Evolutionary conservation across 2,113 vertebrate genomes (phyloP).

Genomic region (Gallinago paraguaiae): DNA sequence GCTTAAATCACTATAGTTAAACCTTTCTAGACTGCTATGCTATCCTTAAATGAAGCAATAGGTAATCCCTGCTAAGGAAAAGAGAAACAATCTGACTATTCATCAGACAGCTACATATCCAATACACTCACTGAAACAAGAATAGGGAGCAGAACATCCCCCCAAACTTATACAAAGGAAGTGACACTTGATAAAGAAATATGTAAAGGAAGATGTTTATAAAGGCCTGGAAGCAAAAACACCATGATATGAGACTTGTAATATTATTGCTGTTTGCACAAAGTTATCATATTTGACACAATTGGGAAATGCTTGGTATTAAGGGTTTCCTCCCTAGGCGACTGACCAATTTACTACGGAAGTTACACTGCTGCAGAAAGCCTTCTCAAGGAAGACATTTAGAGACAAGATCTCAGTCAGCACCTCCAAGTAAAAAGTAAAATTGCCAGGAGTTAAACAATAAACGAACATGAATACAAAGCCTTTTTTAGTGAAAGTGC

Average conservation of each 20-base stretch:
- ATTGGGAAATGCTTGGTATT: neutral
- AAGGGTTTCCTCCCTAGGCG: neutral
- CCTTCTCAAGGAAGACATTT: neutral
- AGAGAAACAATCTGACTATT: neutral
- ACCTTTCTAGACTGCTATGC: neutral
- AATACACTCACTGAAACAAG: neutral
- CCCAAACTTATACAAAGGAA: neutral
- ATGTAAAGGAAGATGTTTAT: neutral
- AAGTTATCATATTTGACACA: neutral
- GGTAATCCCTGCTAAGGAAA: neutral
- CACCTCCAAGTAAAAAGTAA: neutral
- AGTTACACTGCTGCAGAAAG: neutral
- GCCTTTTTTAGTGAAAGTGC: neutral
- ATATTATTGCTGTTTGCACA: neutral
- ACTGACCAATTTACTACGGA: neutral
- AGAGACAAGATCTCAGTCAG: neutral
- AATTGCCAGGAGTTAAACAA: neutral
- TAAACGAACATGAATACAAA: neutral
- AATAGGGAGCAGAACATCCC: neutral
- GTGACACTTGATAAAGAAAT: neutral
- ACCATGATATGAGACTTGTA: neutral
- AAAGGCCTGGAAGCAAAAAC: neutral
- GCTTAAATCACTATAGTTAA: neutral
- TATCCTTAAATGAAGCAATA: neutral
- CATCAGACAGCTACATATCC: neutral